Conservation (phyloP, 2,797 vertebrate genomes). For the Allobates femoralis region DNA sequence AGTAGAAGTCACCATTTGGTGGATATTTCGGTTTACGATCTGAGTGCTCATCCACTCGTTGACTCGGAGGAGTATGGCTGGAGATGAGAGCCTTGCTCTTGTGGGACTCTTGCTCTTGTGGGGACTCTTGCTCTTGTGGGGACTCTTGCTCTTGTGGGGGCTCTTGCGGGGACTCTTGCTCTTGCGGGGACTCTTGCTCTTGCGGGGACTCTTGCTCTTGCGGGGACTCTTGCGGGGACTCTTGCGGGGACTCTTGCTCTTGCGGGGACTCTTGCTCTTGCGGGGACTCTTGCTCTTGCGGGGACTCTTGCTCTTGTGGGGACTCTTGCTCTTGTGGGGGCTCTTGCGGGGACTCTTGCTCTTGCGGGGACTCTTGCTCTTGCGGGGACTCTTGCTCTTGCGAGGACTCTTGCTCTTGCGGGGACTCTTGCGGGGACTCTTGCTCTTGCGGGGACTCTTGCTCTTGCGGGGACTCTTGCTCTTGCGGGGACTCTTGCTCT, state of each 20-base stretch:
- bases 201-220: background rate
- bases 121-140: background rate
- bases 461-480: no score
- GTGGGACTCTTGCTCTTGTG: background rate
- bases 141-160: background rate
- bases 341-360: background rate
- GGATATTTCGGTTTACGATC: background rate
- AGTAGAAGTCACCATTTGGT: background rate
- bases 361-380: no score
- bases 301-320: background rate
- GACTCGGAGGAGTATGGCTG: background rate
- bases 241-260: background rate
- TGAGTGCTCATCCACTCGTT: background rate
- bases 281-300: background rate
- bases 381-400: background rate
- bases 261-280: background rate
- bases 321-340: no score
- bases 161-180: background rate
- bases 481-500: background rate
- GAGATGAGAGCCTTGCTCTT: background rate
- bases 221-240: background rate
- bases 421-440: background rate
- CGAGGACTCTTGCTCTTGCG: background rate
- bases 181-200: no score
- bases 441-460: background rate